Conservation (phyloP, 2,797 vertebrate genomes). For the Perodicticus potto region DNA sequence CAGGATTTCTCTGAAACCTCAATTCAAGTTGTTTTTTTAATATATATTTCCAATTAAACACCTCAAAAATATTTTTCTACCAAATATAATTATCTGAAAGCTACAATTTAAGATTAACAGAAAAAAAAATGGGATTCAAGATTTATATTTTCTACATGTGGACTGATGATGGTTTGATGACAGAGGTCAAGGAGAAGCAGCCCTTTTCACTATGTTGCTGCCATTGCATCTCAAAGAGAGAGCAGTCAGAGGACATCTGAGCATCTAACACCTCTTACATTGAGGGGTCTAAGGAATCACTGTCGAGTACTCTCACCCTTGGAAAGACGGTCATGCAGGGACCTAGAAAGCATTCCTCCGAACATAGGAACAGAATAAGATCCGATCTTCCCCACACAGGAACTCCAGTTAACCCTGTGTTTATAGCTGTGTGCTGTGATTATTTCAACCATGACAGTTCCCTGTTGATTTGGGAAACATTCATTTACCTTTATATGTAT, state of each 20-base stretch:
- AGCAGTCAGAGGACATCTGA: neutral
- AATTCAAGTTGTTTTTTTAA: neutral
- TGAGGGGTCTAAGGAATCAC: neutral
- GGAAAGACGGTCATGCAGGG: neutral
- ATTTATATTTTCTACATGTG: fast-evolving
- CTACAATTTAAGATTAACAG: neutral
- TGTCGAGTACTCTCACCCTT: neutral
- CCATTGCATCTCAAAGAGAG: neutral
- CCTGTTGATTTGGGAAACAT: neutral
- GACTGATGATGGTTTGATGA: neutral
- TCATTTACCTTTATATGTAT: neutral
- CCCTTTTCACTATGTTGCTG: neutral
- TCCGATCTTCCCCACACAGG: neutral
- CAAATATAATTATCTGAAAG: neutral
- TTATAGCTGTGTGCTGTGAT: neutral
- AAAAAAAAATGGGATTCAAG: neutral
- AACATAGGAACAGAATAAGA: neutral
- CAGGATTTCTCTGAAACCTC: neutral
- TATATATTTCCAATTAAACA: neutral
- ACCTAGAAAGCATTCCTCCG: neutral
- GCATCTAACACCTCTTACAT: neutral
- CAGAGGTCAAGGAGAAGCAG: neutral
- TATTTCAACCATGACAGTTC: neutral
- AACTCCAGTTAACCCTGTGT: neutral
- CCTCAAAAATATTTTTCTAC: neutral